phyloP scores from a whole-genome alignment of 2,888 invertebrate species.

The Desoria tigrina region DNA sequence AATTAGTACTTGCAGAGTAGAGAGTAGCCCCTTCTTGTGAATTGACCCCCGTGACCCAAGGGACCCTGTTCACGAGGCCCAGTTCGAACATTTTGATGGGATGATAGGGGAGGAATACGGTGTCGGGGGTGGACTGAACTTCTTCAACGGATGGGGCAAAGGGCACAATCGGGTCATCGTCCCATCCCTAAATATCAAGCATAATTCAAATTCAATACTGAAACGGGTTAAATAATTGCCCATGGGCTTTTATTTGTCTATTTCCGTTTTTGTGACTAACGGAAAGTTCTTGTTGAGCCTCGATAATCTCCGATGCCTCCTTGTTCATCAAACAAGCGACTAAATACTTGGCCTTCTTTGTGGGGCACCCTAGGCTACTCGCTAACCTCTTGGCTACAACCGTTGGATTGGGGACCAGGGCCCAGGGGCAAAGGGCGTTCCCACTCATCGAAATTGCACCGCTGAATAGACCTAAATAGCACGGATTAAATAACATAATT shows the following conservation, averaged over 20 bases:
- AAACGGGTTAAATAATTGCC: conserved; percentile 4
- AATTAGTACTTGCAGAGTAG: conserved; percentile 40
- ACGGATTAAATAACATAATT: too few relatives aligned
- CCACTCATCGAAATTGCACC: conserved; percentile 45
- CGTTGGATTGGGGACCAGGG: conserved; percentile 42
- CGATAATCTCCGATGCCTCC: conserved; percentile 40
- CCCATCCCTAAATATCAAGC: conserved; percentile 28
- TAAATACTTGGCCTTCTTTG: conserved; percentile 37
- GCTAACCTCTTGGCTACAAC: conserved; percentile 39
- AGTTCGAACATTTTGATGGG: conserved; percentile 35
- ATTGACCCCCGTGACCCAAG: conserved; percentile 45
- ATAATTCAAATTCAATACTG: not conserved
- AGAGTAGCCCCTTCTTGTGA: conserved; percentile 42
- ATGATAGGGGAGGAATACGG: conserved; percentile 42
- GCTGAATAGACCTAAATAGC: conserved; percentile 39
- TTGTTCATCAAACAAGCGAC: conserved; percentile 48
- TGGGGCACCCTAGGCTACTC: conserved; percentile 39
- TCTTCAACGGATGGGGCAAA: conserved; percentile 47
- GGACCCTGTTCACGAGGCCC: conserved; percentile 41
- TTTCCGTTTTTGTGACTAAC: too few relatives aligned
- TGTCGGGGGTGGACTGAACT: conserved; percentile 22
- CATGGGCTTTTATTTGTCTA: too few relatives aligned
- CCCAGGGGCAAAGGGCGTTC: conserved; percentile 47
- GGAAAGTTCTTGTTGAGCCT: conserved; percentile 43
- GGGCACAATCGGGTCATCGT: conserved; percentile 45